Conservation (phyloP, 2,797 vertebrate species). For the Acipenser oxyrinchus region DNA sequence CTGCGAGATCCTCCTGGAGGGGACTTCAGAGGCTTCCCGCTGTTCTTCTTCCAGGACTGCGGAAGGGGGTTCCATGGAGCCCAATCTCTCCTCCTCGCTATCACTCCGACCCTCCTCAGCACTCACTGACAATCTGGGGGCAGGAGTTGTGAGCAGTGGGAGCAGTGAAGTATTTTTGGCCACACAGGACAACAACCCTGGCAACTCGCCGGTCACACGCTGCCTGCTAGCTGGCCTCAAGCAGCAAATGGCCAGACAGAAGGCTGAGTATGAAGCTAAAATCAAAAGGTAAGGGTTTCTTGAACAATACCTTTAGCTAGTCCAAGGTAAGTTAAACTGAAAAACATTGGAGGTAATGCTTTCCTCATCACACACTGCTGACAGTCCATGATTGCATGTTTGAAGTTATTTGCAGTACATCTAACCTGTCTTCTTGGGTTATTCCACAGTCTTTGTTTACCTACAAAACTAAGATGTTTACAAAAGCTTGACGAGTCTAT, state of each 20-base stretch:
- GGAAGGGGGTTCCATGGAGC: slow-evolving; percentile 34
- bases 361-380: too few relatives aligned
- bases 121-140: slow-evolving; percentile 7
- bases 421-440: too few relatives aligned
- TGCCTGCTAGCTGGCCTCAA: slow-evolving; percentile 41
- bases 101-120: slow-evolving; percentile 38
- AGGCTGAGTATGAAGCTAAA: slow-evolving; percentile 48
- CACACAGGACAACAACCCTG: slow-evolving; percentile 28
- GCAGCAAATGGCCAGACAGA: slow-evolving; percentile 57
- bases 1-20: slow-evolving; percentile 49
- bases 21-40: slow-evolving; percentile 27
- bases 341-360: too few relatives aligned
- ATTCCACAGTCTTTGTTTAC: too few relatives aligned
- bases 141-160: slow-evolving; percentile 48
- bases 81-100: slow-evolving; percentile 44
- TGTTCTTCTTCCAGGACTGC: slow-evolving; percentile 19
- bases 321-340: too few relatives aligned
- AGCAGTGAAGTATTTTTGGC: slow-evolving; percentile 65
- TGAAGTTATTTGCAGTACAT: too few relatives aligned
- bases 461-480: too few relatives aligned
- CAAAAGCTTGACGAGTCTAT: too few relatives aligned
- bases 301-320: too few relatives aligned
- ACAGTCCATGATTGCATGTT: too few relatives aligned
- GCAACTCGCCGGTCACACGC: slow-evolving; percentile 46
- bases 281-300: slow-evolving; percentile 40